Evolutionary conservation across 1,140 invertebrate genomes (phyloP), one percentile per base, ranked within the genome.

Genomic region (Nephila pilipes): DNA sequence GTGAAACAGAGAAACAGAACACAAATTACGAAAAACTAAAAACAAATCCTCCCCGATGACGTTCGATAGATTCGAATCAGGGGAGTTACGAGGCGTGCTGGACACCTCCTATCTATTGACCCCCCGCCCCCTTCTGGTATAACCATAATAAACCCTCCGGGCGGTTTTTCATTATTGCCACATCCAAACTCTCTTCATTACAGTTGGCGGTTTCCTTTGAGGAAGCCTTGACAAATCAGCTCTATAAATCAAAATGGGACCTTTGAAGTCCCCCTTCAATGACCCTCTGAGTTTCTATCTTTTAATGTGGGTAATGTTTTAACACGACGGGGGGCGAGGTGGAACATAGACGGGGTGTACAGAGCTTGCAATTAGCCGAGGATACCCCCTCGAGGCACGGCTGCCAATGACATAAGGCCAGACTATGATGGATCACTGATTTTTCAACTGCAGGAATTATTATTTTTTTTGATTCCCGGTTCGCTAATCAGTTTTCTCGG

Each of bases 401-500:
- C 91, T 93, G 91, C 91, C 91, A 93, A 93, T 93, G 91, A 93
- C 91, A 93, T 65, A 93, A 54, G 83, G 18, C 8, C 63, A 93
- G 91, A 93, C 91, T 65, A 93, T 87, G 91, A 93, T 93, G 63
- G 91, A 93, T 93, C 85, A 80, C 54, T 38, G 46, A 87, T 87
- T 93, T 87, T 93, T 93, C 91, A 79, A 93, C 90, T 91, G 90
- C n/a, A n/a, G 25, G 38, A 83, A 36, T 85, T 54, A 85, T 92
- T 92, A 83, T 92, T 92, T 65, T n/a, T 92, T 85, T 29, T 36
- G 25, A n/a, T 29, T 69, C n/a, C 32, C 25, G 65, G 58, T 81
- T 32, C 54, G 36, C 75, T 90, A 90, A 90, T 90, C 88, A 90
- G 75, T 90, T 90, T 81, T 60, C 88, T 81, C 16, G 4, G 55